Conservation (phyloP, 2,888 invertebrate genomes). For the Sericinus montela region DNA sequence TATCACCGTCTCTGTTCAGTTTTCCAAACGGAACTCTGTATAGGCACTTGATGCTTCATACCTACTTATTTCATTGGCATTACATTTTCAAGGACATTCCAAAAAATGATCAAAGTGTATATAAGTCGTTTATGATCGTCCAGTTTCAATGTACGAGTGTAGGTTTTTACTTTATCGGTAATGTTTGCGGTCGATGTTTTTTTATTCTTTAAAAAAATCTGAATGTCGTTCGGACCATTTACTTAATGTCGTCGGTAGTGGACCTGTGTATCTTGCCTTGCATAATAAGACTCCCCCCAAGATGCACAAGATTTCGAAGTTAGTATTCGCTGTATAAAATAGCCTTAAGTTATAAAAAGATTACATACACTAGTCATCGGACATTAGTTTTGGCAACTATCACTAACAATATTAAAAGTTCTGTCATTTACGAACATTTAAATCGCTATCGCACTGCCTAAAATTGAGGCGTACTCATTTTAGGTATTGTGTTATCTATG, state of each 20-base stretch:
- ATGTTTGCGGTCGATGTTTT: constrained; percentile 25
- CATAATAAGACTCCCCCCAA: constrained; percentile 39
- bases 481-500: constrained; percentile 25
- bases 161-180: constrained; percentile 3
- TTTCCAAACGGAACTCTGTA: too few relatives aligned
- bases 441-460: background rate
- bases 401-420: background rate
- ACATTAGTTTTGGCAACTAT: constrained; percentile 36
- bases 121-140: background rate
- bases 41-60: background rate
- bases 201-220: constrained; percentile 18
- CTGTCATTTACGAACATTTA: background rate
- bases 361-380: constrained; percentile 52
- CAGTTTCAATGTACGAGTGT: background rate
- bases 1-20: too few relatives aligned
- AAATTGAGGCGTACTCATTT: background rate
- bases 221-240: constrained; percentile 37
- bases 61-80: background rate
- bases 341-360: constrained; percentile 39
- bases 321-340: constrained; percentile 47
- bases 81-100: constrained; percentile 9
- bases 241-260: constrained; percentile 29
- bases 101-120: constrained; percentile 5
- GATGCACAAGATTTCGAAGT: constrained; percentile 59
- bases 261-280: constrained; percentile 44